Percentiles rank a stretch among this genome's conserved stretches.
These are phyloP conservation scores for Stegana nigrithorax DNA, from an alignment of 2,888 invertebrate genomes.

Conservation along the genomic window DNA sequence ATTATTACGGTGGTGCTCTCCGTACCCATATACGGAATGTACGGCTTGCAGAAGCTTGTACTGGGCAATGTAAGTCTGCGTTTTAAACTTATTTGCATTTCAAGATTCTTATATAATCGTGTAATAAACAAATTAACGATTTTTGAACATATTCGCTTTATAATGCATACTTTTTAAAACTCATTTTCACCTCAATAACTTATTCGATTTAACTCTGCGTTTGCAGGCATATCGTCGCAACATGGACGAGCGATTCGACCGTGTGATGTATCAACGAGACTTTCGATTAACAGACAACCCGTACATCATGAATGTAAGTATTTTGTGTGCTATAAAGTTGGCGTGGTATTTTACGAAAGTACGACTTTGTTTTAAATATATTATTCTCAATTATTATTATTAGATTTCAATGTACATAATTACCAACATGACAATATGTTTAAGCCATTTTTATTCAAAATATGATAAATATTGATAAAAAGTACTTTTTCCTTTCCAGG, in stretches of 20 bases:
- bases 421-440: too few species aligned
- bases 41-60: constrained; percentile 73
- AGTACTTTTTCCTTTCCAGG: constrained; percentile 72
- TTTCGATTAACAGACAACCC: constrained; percentile 73
- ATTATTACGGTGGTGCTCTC: constrained; percentile 74
- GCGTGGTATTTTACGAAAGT: too few species aligned
- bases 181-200: not conserved
- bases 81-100: constrained; percentile 15
- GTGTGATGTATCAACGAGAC: constrained; percentile 74
- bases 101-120: constrained; percentile 63
- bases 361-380: too few species aligned
- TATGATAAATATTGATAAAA: too few species aligned
- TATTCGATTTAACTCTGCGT: constrained; percentile 9
- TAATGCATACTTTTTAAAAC: too few species aligned
- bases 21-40: constrained; percentile 74
- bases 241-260: constrained; percentile 70
- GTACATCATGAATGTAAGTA: constrained; percentile 73
- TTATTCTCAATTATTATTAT: too few species aligned
- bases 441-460: too few species aligned
- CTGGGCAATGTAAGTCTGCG: constrained; percentile 74
- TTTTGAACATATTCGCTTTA: too few species aligned
- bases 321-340: too few species aligned
- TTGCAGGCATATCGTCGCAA: constrained; percentile 73
- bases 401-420: too few species aligned
- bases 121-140: constrained; percentile 34